These are phyloP conservation scores for Cryptosula pallasiana DNA, from an alignment of 2,888 invertebrate species.

Conservation along the genomic window DNA sequence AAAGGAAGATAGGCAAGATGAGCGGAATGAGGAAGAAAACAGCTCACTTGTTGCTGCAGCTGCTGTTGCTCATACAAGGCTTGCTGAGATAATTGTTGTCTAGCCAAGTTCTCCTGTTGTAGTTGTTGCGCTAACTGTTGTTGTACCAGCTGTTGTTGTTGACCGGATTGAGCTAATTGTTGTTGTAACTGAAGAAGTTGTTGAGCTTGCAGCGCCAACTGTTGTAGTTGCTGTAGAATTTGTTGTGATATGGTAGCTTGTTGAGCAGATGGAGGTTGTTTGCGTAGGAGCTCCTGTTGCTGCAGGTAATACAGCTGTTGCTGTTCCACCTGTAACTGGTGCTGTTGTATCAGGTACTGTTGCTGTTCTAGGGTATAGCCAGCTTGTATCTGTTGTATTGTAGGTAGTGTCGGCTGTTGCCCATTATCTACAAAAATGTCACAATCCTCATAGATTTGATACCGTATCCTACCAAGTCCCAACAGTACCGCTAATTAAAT, in stretches of 20 bases:
- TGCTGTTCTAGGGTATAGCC: slow-evolving; percentile 27
- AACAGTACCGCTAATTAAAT: too few species aligned
- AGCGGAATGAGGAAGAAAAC: too few species aligned
- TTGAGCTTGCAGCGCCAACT: slow-evolving; percentile 10
- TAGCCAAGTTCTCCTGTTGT: slow-evolving; percentile 27
- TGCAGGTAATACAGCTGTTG: slow-evolving; percentile 29
- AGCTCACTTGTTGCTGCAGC: slow-evolving; percentile 24
- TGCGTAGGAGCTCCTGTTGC: slow-evolving; percentile 27
- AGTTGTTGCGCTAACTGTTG: slow-evolving; percentile 19
- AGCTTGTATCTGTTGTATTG: slow-evolving; percentile 20
- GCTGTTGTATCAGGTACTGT: slow-evolving; percentile 28
- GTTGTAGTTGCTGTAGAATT: slow-evolving; percentile 28
- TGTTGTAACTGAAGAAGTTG: background rate
- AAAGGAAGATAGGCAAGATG: slow-evolving; percentile 26
- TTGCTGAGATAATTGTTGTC: slow-evolving; percentile 31
- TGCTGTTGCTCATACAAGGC: slow-evolving; percentile 12
- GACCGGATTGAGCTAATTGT: slow-evolving; percentile 25
- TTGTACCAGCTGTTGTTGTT: slow-evolving; percentile 23
- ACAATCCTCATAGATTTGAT: too few species aligned
- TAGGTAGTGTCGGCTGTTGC: too few species aligned
- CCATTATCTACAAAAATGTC: too few species aligned
- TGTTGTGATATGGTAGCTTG: slow-evolving; percentile 25
- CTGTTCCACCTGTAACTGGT: slow-evolving; percentile 27
- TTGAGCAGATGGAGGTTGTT: slow-evolving; percentile 23
- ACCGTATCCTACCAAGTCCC: too few species aligned